phyloP scores from a whole-genome alignment of 2,888 invertebrate species.

The Deladenus siricidicola region DNA sequence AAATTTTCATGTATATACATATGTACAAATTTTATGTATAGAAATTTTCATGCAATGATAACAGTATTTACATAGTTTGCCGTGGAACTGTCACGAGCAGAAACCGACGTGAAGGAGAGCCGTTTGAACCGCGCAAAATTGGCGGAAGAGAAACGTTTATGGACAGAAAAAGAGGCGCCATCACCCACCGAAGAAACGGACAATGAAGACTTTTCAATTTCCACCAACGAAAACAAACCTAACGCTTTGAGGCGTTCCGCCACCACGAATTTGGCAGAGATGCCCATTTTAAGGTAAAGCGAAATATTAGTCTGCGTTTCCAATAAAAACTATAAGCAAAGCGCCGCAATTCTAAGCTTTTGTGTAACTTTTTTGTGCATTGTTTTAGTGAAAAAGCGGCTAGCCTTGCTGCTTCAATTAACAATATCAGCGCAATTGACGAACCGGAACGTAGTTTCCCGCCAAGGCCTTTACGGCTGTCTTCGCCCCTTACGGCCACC shows the following conservation, averaged over 20 bases:
- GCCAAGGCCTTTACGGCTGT: background rate
- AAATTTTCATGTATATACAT: no score
- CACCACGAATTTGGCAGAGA: constrained; percentile 9
- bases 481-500: background rate
- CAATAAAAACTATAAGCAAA: no score
- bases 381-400: constrained; percentile 7
- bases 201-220: background rate
- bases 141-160: constrained; percentile 42
- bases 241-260: constrained; percentile 7
- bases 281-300: background rate
- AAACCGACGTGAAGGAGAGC: constrained; percentile 31
- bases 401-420: background rate
- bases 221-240: no score
- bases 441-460: background rate
- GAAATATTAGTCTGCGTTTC: background rate
- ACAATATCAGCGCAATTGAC: background rate
- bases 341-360: no score
- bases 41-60: no score
- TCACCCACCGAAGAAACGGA: constrained; percentile 6
- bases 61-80: constrained; percentile 31
- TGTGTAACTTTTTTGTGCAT: background rate
- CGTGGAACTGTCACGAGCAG: constrained; percentile 44
- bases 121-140: constrained; percentile 32
- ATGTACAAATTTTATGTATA: no score
- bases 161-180: constrained; percentile 35